These are phyloP conservation scores for Glyptemys insculpta DNA, from an alignment of 2,797 vertebrate species.

Conservation along the genomic window DNA sequence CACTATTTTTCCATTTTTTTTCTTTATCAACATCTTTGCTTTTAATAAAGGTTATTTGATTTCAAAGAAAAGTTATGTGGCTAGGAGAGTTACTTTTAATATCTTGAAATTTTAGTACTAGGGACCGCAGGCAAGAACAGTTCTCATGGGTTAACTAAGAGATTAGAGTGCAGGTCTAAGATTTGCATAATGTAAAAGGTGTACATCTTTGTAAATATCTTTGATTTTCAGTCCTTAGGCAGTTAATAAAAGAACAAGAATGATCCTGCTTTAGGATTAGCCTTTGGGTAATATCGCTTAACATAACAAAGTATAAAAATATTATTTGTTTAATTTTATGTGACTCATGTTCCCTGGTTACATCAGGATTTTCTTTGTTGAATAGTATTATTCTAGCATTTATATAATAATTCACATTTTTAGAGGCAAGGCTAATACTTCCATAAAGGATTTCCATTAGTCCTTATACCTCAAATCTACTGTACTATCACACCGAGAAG, in stretches of 20 bases:
- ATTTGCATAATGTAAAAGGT: slow-evolving; percentile 73
- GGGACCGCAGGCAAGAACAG: slow-evolving; percentile 72
- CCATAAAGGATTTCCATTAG: background rate
- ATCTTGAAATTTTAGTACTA: slow-evolving; percentile 58
- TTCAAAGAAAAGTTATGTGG: slow-evolving; percentile 43
- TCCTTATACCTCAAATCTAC: background rate
- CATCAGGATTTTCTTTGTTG: background rate
- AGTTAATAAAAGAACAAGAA: slow-evolving; percentile 68
- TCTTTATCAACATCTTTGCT: background rate
- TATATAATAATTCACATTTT: slow-evolving; percentile 7
- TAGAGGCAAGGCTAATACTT: slow-evolving; percentile 22
- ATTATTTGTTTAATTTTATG: slow-evolving; percentile 61
- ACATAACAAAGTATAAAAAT: slow-evolving; percentile 56
- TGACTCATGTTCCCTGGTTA: slow-evolving; percentile 51
- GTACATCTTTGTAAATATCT: slow-evolving; percentile 62
- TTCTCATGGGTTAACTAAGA: slow-evolving; percentile 71
- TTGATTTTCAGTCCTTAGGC: slow-evolving; percentile 73
- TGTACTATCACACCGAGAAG: background rate
- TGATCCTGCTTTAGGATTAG: slow-evolving; percentile 61
- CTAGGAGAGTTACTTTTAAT: slow-evolving; percentile 73
- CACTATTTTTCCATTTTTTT: background rate
- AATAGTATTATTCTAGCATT: slow-evolving; percentile 22
- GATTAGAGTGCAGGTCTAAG: slow-evolving; percentile 71
- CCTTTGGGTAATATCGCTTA: slow-evolving; percentile 67
- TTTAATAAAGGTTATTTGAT: slow-evolving; percentile 57